These are phyloP conservation scores for Larimichthys crocea DNA, from an alignment of 2,113 vertebrate genomes.

Conservation along the genomic window DNA sequence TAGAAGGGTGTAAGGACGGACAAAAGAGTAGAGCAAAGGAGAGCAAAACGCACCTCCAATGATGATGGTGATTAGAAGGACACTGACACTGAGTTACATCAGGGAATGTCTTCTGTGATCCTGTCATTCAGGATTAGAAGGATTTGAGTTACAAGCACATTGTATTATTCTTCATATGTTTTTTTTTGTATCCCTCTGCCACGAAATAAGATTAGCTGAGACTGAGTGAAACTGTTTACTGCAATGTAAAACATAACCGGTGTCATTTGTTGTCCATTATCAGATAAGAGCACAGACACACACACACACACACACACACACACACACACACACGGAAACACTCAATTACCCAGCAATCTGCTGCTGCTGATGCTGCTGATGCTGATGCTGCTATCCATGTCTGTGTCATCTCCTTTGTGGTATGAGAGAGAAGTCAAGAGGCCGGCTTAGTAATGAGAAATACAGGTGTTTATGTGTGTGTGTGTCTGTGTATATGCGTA, in stretches of 20 bases:
- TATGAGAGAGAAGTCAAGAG: constrained; percentile 29
- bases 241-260: background rate
- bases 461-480: constrained; percentile 22
- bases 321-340: background rate
- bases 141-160: background rate
- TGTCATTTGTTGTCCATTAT: background rate
- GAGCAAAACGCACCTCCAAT: background rate
- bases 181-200: background rate
- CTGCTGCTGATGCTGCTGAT: background rate
- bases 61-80: background rate
- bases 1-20: background rate
- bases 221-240: background rate
- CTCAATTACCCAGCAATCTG: constrained; percentile 22
- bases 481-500: background rate
- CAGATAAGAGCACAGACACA: background rate
- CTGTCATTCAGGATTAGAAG: background rate
- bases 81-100: background rate
- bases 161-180: no score
- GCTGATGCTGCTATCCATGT: background rate
- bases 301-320: background rate
- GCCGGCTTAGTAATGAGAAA: background rate
- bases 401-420: constrained; percentile 25
- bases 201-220: background rate
- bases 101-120: background rate
- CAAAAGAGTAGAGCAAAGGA: background rate